Base-by-base conservation (phyloP, 1,140 invertebrate species). In the Drosophila mayri region DNA sequence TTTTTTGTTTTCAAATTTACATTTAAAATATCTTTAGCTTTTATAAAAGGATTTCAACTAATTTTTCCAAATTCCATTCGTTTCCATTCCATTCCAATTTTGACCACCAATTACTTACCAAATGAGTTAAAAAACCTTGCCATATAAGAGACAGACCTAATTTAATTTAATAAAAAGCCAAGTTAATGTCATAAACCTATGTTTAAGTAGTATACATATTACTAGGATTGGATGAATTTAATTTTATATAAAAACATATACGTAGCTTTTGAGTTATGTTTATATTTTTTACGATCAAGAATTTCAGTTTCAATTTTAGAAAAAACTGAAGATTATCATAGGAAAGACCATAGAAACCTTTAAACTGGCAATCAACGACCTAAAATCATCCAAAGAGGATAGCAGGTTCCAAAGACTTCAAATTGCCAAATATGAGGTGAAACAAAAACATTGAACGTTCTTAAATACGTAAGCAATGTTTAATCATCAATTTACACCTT, bases 401-500 rank as follows among this genome's bases (percentile, higher is more conserved):
- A 11, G 0, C 0, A n/a, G 25, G 16, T 49, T 35, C 50, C 11
- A 32, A 20, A 35, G n/a, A 35, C 6, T 10, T 8, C 10, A 18
- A 20, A 9, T 14, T 20, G 7, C 7, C 8, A 35, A 16, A 22
- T n/a, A 22, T 11, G 3, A 20, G 18, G 16, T 16, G 16, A 38
- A 38, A 22, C 22, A 10, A 10, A 37, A 54, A 22, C 12, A 22
- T 35, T 0, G 50, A n/a, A 40, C 20, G 1, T 25, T 40, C 14
- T 59, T 4, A 6, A 43, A 25, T 20, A 43, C 55, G 50, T 54
- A 22, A 54, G 32, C 14, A n/a, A 54, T 11, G 50, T 37, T 40
- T 25, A 25, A 25, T 22, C 20, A 22, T 18, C 20, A 2, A 22
- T 60, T 41, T 22, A 32, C 30, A 38, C 9, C 2, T 11, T 58